Evolutionary conservation across 1,140 invertebrate genomes (phyloP).

Genomic region (Hycleus phaleratus): DNA sequence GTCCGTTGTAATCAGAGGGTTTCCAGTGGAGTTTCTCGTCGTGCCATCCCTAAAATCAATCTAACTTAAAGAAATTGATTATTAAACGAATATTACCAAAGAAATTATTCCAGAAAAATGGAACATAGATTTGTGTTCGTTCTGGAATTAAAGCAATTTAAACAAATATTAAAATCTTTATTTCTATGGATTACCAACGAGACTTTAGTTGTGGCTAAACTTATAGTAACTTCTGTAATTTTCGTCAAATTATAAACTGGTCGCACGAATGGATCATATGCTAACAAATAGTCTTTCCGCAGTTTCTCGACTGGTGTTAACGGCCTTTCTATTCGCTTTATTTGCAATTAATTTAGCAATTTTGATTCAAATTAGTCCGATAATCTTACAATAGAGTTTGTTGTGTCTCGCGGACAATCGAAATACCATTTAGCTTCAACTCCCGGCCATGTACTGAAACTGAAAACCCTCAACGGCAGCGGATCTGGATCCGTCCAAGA

Average conservation of each 20-base stretch:
- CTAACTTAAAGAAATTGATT: not conserved
- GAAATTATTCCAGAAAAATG: slow-evolving; percentile 24
- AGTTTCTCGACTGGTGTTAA: slow-evolving; percentile 31
- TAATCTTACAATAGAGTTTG: not conserved
- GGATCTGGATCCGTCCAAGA: slow-evolving; percentile 47
- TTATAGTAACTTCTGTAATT: too few species aligned
- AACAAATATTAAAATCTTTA: too few species aligned
- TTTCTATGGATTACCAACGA: not conserved
- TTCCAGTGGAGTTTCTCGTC: slow-evolving; percentile 41
- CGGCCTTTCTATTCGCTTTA: slow-evolving; percentile 16
- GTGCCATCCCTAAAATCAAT: slow-evolving; percentile 37
- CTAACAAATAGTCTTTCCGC: slow-evolving; percentile 26
- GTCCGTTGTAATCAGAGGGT: slow-evolving; percentile 33
- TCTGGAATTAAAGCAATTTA: too few species aligned
- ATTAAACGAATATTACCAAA: slow-evolving; percentile 28
- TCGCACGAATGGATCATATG: slow-evolving; percentile 33
- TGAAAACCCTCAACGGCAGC: slow-evolving; percentile 47
- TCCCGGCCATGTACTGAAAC: slow-evolving; percentile 52
- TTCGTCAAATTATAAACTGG: slow-evolving; percentile 22
- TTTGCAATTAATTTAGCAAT: slow-evolving; percentile 15
- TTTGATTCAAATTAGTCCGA: not conserved
- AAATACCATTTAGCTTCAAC: slow-evolving; percentile 52
- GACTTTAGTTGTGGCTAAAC: too few species aligned
- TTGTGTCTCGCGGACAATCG: slow-evolving; percentile 42
- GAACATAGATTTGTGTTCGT: slow-evolving; percentile 31